A percentile compares a stretch with the other conserved stretches of the same genome.
These are phyloP conservation scores for Galagoides demidoff DNA, from an alignment of 2,797 vertebrate species.

Conservation along the genomic window DNA sequence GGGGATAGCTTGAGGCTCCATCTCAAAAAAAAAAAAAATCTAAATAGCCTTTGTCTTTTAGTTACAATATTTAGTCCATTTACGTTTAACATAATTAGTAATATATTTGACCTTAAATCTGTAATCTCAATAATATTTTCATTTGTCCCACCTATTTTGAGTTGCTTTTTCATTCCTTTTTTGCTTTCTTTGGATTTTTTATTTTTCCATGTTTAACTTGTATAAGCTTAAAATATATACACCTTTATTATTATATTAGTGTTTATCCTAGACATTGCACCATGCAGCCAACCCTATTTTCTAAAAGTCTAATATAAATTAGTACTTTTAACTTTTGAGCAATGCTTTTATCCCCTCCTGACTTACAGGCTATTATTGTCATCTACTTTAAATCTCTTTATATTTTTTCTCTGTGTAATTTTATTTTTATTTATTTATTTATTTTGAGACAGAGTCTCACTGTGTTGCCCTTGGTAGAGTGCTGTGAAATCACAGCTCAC, in stretches of 20 bases:
- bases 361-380: background rate
- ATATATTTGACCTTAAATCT: background rate
- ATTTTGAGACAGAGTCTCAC: too few species aligned
- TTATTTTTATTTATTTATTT: background rate
- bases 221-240: background rate
- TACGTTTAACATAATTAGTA: background rate
- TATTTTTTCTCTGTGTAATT: background rate
- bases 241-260: background rate
- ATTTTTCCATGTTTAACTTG: background rate
- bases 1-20: too few species aligned
- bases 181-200: background rate
- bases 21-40: too few species aligned
- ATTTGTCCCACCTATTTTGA: background rate
- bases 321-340: background rate
- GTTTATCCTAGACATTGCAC: background rate
- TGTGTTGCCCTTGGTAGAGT: too few species aligned
- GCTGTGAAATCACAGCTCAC: too few species aligned
- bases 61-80: background rate
- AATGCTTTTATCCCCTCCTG: background rate
- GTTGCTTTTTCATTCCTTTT: conserved; percentile 3
- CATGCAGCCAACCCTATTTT: background rate
- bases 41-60: background rate
- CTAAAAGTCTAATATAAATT: background rate
- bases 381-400: background rate
- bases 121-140: background rate